These are phyloP conservation scores for Drosophila anceps DNA, from an alignment of 2,888 invertebrate species.

Conservation along the genomic window DNA sequence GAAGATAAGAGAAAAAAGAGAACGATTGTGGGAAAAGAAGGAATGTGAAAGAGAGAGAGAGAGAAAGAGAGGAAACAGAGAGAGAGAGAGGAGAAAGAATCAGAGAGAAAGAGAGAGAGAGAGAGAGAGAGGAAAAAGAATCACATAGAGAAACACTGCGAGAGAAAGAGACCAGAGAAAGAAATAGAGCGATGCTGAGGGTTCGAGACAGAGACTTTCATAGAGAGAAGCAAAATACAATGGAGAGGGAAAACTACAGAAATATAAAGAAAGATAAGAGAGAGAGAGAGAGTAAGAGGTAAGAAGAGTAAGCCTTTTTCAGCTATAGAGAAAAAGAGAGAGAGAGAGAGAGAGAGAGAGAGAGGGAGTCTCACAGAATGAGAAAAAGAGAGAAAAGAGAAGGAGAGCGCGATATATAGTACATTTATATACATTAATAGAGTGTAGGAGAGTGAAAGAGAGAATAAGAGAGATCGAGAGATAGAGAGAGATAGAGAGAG, in stretches of 20 bases:
- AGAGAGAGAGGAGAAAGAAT: background rate
- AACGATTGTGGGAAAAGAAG: background rate
- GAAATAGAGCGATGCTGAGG: too few relatives aligned
- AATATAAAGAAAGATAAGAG: background rate
- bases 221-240: too few relatives aligned
- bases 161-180: background rate
- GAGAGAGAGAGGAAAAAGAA: background rate
- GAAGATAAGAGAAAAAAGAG: background rate
- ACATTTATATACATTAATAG: too few relatives aligned
- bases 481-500: background rate
- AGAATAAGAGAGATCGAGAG: too few relatives aligned
- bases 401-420: conserved; percentile 17
- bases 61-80: background rate
- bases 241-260: too few relatives aligned
- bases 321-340: background rate
- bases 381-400: background rate
- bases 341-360: background rate
- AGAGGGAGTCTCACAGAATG: too few relatives aligned
- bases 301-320: background rate
- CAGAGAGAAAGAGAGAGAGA: background rate
- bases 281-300: background rate
- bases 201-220: too few relatives aligned
- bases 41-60: too few relatives aligned
- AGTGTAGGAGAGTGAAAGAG: background rate
- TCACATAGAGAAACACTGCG: background rate